Evolutionary conservation across 2,113 vertebrate species (phyloP), one percentile per base, ranked within the genome.

Genomic region (Anoplopoma fimbria): DNA sequence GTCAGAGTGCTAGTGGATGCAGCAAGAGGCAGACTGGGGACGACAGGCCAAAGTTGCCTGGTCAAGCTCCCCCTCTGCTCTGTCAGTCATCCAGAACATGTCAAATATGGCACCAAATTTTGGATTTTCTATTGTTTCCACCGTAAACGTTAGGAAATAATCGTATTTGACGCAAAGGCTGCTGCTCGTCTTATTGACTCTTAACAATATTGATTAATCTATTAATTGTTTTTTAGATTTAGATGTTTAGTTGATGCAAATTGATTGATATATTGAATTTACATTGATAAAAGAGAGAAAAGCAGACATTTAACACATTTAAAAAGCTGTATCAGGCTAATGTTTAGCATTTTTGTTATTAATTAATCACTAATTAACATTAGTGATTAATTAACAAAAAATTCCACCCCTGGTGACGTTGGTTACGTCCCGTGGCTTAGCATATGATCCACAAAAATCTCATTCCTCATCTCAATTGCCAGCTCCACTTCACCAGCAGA

Each of bases 71-170:
- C 71, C 76, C 5, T 33, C 51, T 67, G 65, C 62, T 83, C 80
- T 64, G 81, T 79, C 61, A 72, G 55, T 38, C 71, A 61, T 34
- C 70, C 69, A 69, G 77, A n/a, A 75, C 78, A 58, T 78, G 83
- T 76, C 61, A 88, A 82, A 87, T 55, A 60, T 38, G 68, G 13
- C 27, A 63, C 72, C 70, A 81, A 75, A 75, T 83, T 81, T 85
- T 72, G 73, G 13, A 81, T 89, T 87, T 78, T 61, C 53, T 70
- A 77, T 89, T 71, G 81, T 87, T 87, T 83, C 45, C 68, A 21
- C 74, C 69, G 49, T 47, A 77, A 84, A 60, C 80, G 69, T 40
- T 55, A 2, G 31, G 47, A n/a, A 25, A 65, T 73, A 33, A 76
- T 81, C 80, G 31, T 17, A 38, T 78, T 69, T 80, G 49, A 69